Evolutionary conservation across 2,113 vertebrate genomes (phyloP).

Genomic region (Heterocephalus glaber): DNA sequence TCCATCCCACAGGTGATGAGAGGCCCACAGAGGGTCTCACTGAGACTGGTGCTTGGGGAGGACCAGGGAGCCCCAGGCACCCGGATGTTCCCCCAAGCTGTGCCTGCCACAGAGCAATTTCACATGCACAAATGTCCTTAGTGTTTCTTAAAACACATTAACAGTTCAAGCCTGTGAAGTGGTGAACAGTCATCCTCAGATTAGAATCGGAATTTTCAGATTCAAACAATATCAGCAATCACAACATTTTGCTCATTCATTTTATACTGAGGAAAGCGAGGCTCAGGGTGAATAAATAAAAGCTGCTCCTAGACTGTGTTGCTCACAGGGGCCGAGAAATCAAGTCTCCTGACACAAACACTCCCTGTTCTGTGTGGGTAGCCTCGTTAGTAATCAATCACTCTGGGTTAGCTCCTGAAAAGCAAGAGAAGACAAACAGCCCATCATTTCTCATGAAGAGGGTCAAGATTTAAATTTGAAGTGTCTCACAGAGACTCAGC

Average conservation of each 20-base stretch:
- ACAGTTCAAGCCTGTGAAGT: neutral
- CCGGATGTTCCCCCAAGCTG: neutral
- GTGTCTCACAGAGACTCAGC: too few species aligned
- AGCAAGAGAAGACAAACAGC: neutral
- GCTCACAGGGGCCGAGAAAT: neutral
- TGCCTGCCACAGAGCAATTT: neutral
- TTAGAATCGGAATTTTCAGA: constrained; percentile 2
- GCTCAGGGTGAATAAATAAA: neutral
- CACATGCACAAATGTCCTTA: neutral
- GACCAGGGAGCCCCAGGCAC: too few species aligned
- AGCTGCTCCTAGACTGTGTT: neutral
- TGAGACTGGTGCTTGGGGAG: too few species aligned
- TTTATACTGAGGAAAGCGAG: neutral
- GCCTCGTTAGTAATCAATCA: neutral
- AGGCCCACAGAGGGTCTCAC: constrained; percentile 5
- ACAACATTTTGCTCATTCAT: neutral
- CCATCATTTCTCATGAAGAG: neutral
- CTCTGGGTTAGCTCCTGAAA: neutral
- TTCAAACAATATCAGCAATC: neutral
- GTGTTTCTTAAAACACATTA: neutral
- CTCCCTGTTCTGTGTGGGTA: neutral
- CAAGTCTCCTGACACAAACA: neutral
- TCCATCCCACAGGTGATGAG: constrained; percentile 51
- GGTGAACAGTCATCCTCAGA: neutral
- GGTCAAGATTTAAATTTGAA: neutral